Base-by-base conservation (phyloP, 2,888 invertebrate genomes). In the Drosophila monieri region DNA sequence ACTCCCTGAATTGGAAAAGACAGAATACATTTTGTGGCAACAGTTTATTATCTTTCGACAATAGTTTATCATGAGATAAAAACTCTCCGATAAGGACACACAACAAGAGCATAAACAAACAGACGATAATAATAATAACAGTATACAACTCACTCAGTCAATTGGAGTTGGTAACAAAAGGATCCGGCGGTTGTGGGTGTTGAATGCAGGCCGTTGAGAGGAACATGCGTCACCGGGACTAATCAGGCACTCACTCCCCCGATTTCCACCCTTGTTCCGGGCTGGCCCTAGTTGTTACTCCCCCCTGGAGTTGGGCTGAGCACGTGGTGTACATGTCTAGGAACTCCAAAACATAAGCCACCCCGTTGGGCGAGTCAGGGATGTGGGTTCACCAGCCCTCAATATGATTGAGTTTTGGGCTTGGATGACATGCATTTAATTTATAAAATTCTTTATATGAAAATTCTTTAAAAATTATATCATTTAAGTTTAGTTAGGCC, bases 61-160 rank as follows among this genome's bases (percentile, higher is more conserved):
- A 85, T 85, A 71, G 88, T 80, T 87, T 81, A 81, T 81, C 88
- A 81, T 55, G 53, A 73, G 83, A 87, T 85, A 85, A 87, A 77
- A 69, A 64, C 81, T 69, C 46, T 68, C 61, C 71, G 81, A 81
- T 81, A 81, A 87, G 88, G 81, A 76, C 49, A 62, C 78, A 85
- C 59, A 61, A 71, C 60, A 68, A 44, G 70, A 67, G 58, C 46
- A 59, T 74, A 73, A 78, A 85, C 81, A 83, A 87, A 87, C 88
- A 83, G 64, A 85, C 78, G 78, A 80, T 83, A 83, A 83, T 83
- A 83, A 85, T 80, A 83, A 83, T 83, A 85, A 87, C 54, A 87
- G 81, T 67, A 61, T 74, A 74, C 56, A 70, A 67, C 72, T 65
- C 66, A 44, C 43, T 56, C 61, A 60, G 39, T 61, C 58, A 47